These are phyloP conservation scores for Yponomeuta evonymella DNA, from an alignment of 2,888 invertebrate genomes.

Conservation along the genomic window DNA sequence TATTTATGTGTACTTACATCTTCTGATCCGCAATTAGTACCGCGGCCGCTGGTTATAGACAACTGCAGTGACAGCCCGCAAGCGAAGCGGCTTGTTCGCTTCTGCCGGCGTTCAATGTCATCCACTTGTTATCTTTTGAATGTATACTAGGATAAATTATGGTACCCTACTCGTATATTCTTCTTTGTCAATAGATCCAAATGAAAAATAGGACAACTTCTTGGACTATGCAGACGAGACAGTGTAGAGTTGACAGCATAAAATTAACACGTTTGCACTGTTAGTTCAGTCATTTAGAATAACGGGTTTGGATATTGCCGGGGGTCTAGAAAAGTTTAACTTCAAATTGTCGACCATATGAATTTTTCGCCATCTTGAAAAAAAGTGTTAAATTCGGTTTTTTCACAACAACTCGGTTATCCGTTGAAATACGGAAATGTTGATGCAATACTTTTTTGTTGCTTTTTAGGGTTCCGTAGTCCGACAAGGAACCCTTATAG, in stretches of 20 bases:
- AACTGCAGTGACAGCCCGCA: not conserved
- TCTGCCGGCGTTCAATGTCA: not conserved
- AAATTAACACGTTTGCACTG: not conserved
- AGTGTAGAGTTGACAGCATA: not conserved
- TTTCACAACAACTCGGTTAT: no score
- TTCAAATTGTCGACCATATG: no score
- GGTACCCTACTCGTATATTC: not conserved
- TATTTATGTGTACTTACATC: constrained; percentile 65
- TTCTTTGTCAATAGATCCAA: not conserved
- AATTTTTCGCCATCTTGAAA: no score
- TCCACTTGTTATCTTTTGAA: not conserved
- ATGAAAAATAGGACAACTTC: not conserved
- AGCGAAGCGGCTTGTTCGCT: not conserved
- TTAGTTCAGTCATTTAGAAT: no score
- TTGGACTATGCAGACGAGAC: not conserved
- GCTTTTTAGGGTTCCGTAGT: no score
- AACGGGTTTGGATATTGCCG: no score
- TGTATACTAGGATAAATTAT: not conserved
- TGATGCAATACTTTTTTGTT: no score
- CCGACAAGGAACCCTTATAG: no score
- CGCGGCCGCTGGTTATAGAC: not conserved
- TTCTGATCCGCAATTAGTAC: constrained; percentile 66
- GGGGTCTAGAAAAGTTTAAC: no score
- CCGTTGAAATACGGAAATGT: no score
- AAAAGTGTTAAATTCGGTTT: no score